Conservation (phyloP, 2,797 vertebrate genomes). For the Monodelphis domestica region DNA sequence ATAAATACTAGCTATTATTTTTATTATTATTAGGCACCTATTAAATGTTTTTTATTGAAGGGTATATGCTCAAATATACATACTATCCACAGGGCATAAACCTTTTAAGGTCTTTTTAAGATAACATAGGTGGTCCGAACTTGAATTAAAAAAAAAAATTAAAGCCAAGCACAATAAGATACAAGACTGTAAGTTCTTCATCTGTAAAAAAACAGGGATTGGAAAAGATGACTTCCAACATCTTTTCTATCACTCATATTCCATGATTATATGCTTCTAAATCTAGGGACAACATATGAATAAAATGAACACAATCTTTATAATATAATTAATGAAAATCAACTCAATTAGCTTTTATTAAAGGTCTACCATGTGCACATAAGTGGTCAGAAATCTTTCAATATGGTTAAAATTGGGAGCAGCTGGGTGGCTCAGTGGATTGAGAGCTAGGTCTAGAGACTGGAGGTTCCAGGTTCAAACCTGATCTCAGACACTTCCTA, state of each 20-base stretch:
- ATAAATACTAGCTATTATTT: background rate
- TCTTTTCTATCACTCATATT: background rate
- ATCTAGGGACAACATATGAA: background rate
- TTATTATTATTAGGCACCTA: background rate
- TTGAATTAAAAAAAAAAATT: background rate
- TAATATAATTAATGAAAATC: background rate
- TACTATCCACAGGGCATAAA: background rate
- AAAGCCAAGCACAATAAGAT: background rate
- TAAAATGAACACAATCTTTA: background rate
- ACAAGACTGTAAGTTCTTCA: background rate
- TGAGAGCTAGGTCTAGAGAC: too few species aligned
- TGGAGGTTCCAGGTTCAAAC: too few species aligned
- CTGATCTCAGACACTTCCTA: too few species aligned
- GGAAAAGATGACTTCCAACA: background rate
- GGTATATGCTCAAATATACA: background rate
- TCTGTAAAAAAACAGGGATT: background rate
- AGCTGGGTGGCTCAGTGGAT: too few species aligned
- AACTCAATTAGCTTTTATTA: background rate
- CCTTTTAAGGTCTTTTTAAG: too few species aligned
- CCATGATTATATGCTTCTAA: background rate
- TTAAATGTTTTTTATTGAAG: background rate
- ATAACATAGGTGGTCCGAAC: background rate
- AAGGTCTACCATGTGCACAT: background rate
- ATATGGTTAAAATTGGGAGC: conserved; percentile 48
- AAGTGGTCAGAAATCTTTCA: conserved; percentile 59